phyloP scores from a whole-genome alignment of 2,888 invertebrate species.

The Andrena fulva region DNA sequence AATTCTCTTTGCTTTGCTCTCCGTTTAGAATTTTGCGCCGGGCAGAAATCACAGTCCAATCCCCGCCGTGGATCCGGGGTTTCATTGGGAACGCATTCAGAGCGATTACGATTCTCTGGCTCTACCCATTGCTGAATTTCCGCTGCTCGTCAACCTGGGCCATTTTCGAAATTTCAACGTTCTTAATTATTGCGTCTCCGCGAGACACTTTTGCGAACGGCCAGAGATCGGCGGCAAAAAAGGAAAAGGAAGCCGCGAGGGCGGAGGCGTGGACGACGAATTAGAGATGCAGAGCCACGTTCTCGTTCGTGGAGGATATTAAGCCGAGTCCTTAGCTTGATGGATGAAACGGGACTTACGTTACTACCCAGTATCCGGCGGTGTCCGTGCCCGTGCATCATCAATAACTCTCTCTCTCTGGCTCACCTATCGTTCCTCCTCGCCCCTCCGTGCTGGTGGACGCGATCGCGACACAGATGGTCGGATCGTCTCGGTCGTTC shows the following conservation, averaged over 20 bases:
- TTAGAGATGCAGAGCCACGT: slow-evolving; percentile 76
- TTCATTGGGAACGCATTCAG: background rate
- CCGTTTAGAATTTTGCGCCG: background rate
- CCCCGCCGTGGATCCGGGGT: background rate
- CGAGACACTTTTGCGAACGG: slow-evolving; percentile 23
- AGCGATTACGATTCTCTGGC: background rate
- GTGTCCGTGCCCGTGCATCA: slow-evolving; percentile 74
- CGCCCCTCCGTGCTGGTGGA: background rate
- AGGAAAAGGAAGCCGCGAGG: slow-evolving; percentile 15
- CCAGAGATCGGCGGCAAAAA: slow-evolving; percentile 38
- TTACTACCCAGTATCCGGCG: slow-evolving; percentile 72
- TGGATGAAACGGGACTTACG: slow-evolving; percentile 76
- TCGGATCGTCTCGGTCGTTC: slow-evolving; percentile 14
- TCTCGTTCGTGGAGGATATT: slow-evolving; percentile 71
- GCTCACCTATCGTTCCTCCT: slow-evolving; percentile 25
- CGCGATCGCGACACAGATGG: slow-evolving; percentile 41
- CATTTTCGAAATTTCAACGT: background rate
- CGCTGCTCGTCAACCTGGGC: background rate
- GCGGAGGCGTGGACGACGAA: slow-evolving; percentile 66
- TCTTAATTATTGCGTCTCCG: background rate
- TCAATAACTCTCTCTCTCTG: slow-evolving; percentile 72
- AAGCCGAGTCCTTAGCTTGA: slow-evolving; percentile 75
- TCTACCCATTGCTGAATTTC: background rate
- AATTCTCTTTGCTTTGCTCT: slow-evolving; percentile 43
- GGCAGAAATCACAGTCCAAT: background rate